phyloP scores from a whole-genome alignment of 2,113 vertebrate genomes.

The Ondatra zibethicus region DNA sequence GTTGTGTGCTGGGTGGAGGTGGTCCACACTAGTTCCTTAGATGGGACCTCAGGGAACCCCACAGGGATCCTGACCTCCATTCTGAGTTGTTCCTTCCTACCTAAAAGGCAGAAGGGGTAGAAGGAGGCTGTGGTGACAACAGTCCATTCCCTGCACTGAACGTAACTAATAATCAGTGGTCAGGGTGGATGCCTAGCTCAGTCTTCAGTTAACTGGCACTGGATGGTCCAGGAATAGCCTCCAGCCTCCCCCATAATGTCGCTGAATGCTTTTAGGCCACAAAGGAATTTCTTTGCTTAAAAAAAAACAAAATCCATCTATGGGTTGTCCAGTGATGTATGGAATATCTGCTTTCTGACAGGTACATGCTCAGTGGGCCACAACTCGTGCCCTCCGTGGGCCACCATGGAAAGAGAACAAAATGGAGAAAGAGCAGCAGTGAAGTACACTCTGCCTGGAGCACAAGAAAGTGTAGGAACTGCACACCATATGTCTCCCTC shows the following conservation, averaged over 20 bases:
- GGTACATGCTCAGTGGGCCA: rapidly evolving
- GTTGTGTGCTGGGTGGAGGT: not conserved
- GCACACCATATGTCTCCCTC: not conserved
- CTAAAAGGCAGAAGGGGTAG: not conserved
- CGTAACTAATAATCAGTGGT: not conserved
- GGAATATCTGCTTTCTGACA: rapidly evolving
- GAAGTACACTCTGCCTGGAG: not conserved
- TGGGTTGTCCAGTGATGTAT: rapidly evolving
- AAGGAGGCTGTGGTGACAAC: not conserved
- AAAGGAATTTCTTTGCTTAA: too few species aligned
- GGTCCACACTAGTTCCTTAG: too few species aligned
- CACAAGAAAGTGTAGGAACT: not conserved
- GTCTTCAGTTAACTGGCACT: not conserved
- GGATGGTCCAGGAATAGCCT: not conserved
- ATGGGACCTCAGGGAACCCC: rapidly evolving
- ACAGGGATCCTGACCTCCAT: too few species aligned
- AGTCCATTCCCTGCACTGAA: too few species aligned
- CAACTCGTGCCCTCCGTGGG: too few species aligned
- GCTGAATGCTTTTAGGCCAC: not conserved
- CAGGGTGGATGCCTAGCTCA: rapidly evolving
- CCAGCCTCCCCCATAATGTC: not conserved
- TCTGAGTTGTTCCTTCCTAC: rapidly evolving
- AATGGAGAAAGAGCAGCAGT: not conserved
- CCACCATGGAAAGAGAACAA: too few species aligned
- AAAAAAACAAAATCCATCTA: not conserved